phyloP scores from a whole-genome alignment of 2,797 vertebrate genomes.

The Heliangelus exortis region DNA sequence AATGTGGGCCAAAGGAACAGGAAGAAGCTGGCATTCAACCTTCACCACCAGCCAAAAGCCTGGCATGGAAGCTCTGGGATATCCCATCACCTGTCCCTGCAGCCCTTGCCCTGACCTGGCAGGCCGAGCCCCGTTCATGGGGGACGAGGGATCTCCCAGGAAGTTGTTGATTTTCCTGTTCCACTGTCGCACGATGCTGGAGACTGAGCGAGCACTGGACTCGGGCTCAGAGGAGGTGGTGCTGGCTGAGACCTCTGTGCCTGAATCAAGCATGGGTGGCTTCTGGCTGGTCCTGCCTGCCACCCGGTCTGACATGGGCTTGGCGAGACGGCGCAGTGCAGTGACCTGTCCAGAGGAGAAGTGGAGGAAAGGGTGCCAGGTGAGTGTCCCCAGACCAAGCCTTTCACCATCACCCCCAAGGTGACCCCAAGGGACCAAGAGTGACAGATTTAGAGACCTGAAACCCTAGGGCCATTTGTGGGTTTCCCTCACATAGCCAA shows the following conservation, averaged over 20 bases:
- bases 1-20: background rate
- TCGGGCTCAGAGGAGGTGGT: slow-evolving; percentile 91
- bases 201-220: slow-evolving; percentile 84
- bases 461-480: background rate
- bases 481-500: background rate
- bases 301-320: slow-evolving; percentile 92
- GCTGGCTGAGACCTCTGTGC: slow-evolving; percentile 90
- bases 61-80: background rate
- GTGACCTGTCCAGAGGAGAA: slow-evolving; percentile 79
- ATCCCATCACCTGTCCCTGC: background rate
- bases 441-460: accelerated
- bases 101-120: slow-evolving; percentile 74
- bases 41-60: background rate
- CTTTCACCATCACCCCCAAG: accelerated
- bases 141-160: slow-evolving; percentile 80
- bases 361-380: background rate
- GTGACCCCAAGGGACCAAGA: no score
- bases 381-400: background rate
- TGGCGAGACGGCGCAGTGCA: slow-evolving; percentile 90
- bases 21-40: background rate
- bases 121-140: slow-evolving; percentile 66
- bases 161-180: slow-evolving; percentile 92
- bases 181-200: slow-evolving; percentile 95
- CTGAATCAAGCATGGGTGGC: slow-evolving; percentile 84
- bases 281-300: slow-evolving; percentile 84